Evolutionary conservation across 2,113 vertebrate species (phyloP), one percentile per base, ranked within the genome.

Genomic region (Callaeas wilsoni): DNA sequence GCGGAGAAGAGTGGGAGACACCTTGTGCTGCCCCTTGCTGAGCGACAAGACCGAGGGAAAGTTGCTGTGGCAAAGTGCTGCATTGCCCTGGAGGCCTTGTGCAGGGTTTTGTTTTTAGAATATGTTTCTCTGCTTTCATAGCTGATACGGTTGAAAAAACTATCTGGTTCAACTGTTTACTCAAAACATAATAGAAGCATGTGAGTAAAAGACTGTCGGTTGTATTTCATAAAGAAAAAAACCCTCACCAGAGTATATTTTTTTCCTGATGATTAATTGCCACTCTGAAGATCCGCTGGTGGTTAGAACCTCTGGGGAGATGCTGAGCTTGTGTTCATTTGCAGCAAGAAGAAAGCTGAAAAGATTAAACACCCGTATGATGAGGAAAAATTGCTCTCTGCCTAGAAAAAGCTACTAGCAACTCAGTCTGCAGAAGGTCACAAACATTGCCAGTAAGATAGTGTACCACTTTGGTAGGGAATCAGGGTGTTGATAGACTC

Each of bases 241-340:
- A 0, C 18, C 64, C 27, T n/a, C 47, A 35, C 4, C 0, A 2
- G 10, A 0, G 0, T n/a, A 0, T 5, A 7, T 15, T 18, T 52
- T 87, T 67, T 75, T 35, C 26, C 16, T 70, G 12, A 7, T 70
- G 42, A 26, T 82, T 93, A 94, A 33, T 55, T 84, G 41, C 26
- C 42, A 37, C 70, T 76, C 49, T 23, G 14, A 62, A 63, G 63
- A 69, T 15, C 30, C 0, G 0, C 26, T 55, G 18, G 25, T 67
- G 41, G 75, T 70, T 33, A 52, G n/a, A 86, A 53, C 17, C 55
- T 74, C 70, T 37, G 37, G 29, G 49, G 39, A 79, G 16, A 53
- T 1, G 2, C 29, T 35, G 73, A 62, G 39, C 41, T 55, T 62
- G 21, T 25, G 25, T 56, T 88, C 32, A 22, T 60, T 63, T 63